phyloP scores from a whole-genome alignment of 2,797 vertebrate genomes.

The Decapterus maruadsi region DNA sequence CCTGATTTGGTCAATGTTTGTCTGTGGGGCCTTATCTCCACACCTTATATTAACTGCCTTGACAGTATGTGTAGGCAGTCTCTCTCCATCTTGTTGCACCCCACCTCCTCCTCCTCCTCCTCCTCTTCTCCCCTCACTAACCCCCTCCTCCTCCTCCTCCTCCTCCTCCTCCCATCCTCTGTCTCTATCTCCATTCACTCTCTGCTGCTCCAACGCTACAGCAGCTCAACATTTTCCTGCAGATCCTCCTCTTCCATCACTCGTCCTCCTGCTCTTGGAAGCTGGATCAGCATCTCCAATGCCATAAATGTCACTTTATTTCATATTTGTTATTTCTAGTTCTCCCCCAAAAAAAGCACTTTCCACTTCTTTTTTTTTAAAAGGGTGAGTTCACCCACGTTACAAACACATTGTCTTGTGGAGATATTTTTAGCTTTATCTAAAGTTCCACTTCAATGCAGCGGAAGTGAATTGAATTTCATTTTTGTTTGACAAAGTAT shows the following conservation, averaged over 20 bases:
- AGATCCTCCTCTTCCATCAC: conserved; percentile 60
- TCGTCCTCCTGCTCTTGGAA: conserved; percentile 30
- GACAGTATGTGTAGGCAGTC: conserved; percentile 86
- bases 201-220: conserved; percentile 30
- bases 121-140: background rate
- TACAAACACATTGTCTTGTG: conserved; percentile 13
- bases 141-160: background rate
- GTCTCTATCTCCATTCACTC: conserved; percentile 62
- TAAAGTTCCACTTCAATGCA: background rate
- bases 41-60: conserved; percentile 89
- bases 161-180: conserved; percentile 29
- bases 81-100: conserved; percentile 81
- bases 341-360: too few species aligned
- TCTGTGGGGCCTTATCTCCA: conserved; percentile 87
- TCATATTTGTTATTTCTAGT: conserved; percentile 50
- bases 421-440: conserved; percentile 15
- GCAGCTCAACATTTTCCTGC: conserved; percentile 56
- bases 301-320: conserved; percentile 45
- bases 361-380: background rate
- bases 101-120: background rate
- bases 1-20: conserved; percentile 90
- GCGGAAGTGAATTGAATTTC: background rate
- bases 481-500: conserved; percentile 2
- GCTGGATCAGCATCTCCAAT: conserved; percentile 61
- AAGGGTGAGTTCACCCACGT: conserved; percentile 12